phyloP scores from a whole-genome alignment of 2,113 vertebrate genomes.

The Nanorana parkeri region DNA sequence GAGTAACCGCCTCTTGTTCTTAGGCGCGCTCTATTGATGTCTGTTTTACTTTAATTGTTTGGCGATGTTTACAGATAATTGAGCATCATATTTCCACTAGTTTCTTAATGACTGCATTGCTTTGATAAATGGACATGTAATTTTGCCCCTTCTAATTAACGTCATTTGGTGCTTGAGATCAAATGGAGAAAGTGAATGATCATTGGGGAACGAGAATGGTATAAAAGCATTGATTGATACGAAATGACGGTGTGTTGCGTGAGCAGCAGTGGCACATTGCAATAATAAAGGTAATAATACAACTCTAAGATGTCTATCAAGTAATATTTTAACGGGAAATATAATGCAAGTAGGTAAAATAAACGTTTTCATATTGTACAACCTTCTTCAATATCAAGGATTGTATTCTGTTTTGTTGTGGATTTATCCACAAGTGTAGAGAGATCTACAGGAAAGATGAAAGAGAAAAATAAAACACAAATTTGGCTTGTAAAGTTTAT shows the following conservation, averaged over 20 bases:
- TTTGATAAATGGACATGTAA: conserved; percentile 19
- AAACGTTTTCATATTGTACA: too few species aligned
- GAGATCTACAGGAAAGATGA: too few species aligned
- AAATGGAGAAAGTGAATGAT: conserved; percentile 14
- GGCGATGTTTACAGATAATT: neutral
- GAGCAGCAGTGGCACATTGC: neutral
- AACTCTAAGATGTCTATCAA: too few species aligned
- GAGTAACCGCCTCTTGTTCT: conserved; percentile 7
- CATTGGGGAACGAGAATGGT: neutral
- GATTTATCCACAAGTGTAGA: too few species aligned
- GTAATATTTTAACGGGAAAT: too few species aligned
- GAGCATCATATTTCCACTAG: neutral
- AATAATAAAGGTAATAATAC: neutral
- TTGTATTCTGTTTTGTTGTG: too few species aligned
- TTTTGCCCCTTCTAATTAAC: conserved; percentile 6
- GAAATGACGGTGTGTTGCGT: neutral
- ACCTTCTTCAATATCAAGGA: too few species aligned
- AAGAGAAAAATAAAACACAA: too few species aligned
- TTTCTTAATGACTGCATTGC: neutral
- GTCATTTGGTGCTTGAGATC: neutral
- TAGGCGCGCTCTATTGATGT: conserved; percentile 23
- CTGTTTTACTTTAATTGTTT: conserved; percentile 16
- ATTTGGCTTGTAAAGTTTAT: too few species aligned
- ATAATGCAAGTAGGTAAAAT: too few species aligned
- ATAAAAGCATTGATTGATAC: neutral